Evolutionary conservation across 2,113 vertebrate species (phyloP), one percentile per base, ranked within the genome.

Genomic region (Sylvilagus bachmani): DNA sequence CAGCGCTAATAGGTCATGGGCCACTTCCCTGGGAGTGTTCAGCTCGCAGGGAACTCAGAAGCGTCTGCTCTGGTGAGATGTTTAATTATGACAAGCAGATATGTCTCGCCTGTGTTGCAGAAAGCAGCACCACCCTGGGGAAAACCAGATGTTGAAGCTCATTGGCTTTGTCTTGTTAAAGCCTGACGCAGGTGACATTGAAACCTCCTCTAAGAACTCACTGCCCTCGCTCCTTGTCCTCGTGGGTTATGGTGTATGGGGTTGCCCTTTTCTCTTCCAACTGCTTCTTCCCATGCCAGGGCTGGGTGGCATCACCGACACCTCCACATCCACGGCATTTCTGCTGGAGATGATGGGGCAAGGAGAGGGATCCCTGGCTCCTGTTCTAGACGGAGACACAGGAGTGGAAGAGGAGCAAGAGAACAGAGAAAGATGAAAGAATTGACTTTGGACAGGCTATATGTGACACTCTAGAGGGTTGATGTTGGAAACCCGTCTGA

Each of bases 61-160:
- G 49, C 62, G 16, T 66, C 21, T 11, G 1, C 22, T 97, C 91
- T n/a, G 62, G 1, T 10, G 86, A 87, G 93, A 71, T 6, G 2
- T 21, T 77, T 93, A 58, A 61, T 95, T 79, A 87, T 88, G 87
- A 90, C 95, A 94, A 62, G 80, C 81, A 49, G 83, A 66, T 89
- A 75, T 27, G 16, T 51, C 33, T 51, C 31, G 25, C 66, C 80
- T 24, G 10, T 66, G 44, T 75, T 29, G n/a, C 1, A n/a, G 90
- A 87, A 88, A 69, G 61, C 1, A 31, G 73, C 38, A 66, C 90
- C 82, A 71, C 82, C 29, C 89, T 29, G 9, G 83, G 86, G 79
- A 82, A 67, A 51, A 6, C 14, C 67, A 53, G 89, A 33, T 80
- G 64, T 36, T 44, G 64, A 64, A 91, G 69, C 49, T 22, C 73